Percentiles rank a stretch among this genome's conserved stretches.
phyloP scores from a whole-genome alignment of 2,113 vertebrate genomes.

The Ellobius talpinus region DNA sequence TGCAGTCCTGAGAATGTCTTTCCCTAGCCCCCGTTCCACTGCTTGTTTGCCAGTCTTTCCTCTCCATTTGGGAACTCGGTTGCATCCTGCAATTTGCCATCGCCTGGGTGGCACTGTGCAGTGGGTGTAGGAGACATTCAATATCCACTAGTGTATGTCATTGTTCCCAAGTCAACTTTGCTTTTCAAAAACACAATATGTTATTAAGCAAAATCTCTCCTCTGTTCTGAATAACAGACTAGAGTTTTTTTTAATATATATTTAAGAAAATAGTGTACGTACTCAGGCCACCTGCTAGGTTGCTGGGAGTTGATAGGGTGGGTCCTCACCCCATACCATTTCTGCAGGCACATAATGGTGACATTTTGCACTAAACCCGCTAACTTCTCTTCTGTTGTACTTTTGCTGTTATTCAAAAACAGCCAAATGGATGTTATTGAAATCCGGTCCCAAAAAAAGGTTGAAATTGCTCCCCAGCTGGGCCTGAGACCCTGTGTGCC shows the following conservation, averaged over 20 bases:
- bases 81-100: slow-evolving; percentile 67
- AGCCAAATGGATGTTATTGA: slow-evolving; percentile 85
- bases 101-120: slow-evolving; percentile 51
- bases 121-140: slow-evolving; percentile 81
- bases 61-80: slow-evolving; percentile 42
- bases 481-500: slow-evolving; percentile 75
- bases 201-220: slow-evolving; percentile 85
- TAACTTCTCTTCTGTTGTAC: slow-evolving; percentile 83
- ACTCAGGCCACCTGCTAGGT: slow-evolving; percentile 72
- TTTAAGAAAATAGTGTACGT: slow-evolving; percentile 73
- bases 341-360: slow-evolving; percentile 77
- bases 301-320: slow-evolving; percentile 67
- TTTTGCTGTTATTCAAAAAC: slow-evolving; percentile 82
- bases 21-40: background rate
- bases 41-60: background rate
- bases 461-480: slow-evolving; percentile 77
- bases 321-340: slow-evolving; percentile 58
- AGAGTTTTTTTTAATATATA: slow-evolving; percentile 59
- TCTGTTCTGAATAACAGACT: slow-evolving; percentile 76
- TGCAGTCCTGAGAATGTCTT: background rate
- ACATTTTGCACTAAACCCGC: slow-evolving; percentile 72
- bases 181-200: slow-evolving; percentile 80
- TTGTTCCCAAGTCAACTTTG: slow-evolving; percentile 82
- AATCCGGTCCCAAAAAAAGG: slow-evolving; percentile 75
- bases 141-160: slow-evolving; percentile 78